phyloP scores from a whole-genome alignment of 1,140 invertebrate species.

The Chrysopa pallens region DNA sequence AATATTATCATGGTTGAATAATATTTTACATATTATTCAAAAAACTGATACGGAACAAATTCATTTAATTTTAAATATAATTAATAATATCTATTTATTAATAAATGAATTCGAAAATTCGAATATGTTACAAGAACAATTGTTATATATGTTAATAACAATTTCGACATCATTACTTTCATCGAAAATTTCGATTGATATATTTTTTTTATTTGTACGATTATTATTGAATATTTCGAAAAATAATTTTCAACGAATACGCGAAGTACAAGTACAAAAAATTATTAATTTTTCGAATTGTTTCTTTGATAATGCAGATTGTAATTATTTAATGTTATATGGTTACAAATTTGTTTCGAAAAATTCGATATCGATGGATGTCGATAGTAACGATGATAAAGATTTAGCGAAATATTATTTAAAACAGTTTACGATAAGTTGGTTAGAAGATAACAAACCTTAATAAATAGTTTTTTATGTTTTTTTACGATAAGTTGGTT shows the following conservation, averaged over 20 bases:
- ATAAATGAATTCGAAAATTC: constrained; percentile 8
- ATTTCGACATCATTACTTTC: constrained; percentile 1
- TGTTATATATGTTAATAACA: constrained; percentile 6
- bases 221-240: no score
- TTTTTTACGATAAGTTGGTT: no score
- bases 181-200: no score
- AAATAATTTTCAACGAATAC: no score
- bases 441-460: no score
- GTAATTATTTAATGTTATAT: constrained; percentile 14
- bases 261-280: no score
- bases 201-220: no score
- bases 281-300: no score
- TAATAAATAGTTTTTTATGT: no score
- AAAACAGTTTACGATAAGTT: no score
- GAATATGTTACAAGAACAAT: constrained; percentile 10
- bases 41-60: neutral
- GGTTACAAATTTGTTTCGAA: constrained; percentile 14
- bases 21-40: constrained; percentile 6
- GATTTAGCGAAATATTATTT: no score
- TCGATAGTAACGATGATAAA: neutral
- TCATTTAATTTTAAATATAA: no score
- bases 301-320: constrained; percentile 10
- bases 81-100: constrained; percentile 5
- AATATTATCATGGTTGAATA: constrained; percentile 37
- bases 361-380: constrained; percentile 1